Conservation (phyloP, 1,140 invertebrate species). For the Globodera rostochiensis region DNA sequence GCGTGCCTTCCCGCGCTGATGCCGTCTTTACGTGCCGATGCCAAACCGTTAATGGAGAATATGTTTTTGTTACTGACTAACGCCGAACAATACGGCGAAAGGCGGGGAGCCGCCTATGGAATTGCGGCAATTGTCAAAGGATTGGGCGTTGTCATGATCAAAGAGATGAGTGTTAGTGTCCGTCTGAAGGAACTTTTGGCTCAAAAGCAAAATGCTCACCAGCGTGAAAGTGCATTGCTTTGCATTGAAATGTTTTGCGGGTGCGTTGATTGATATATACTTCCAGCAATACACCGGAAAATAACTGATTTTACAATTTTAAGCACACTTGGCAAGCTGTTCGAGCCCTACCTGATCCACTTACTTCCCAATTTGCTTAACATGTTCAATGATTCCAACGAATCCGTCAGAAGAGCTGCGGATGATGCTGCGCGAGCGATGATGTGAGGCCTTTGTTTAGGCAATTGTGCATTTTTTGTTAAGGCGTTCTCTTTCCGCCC, state of each 20-base stretch:
- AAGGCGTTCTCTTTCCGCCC: conserved; percentile 77
- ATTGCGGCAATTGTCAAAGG: conserved; percentile 87
- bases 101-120: conserved; percentile 86
- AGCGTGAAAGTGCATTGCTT: conserved; percentile 91
- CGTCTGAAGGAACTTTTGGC: conserved; percentile 80
- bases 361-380: conserved; percentile 89
- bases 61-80: conserved; percentile 84
- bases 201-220: conserved; percentile 91
- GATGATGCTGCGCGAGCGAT: conserved; percentile 91
- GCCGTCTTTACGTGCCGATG: conserved; percentile 85
- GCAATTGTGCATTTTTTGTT: too few species aligned
- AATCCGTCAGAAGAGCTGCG: conserved; percentile 77
- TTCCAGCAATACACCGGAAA: neutral
- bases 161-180: conserved; percentile 36
- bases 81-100: conserved; percentile 93
- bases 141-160: conserved; percentile 82
- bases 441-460: conserved; percentile 74
- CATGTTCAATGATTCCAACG: conserved; percentile 91
- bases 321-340: conserved; percentile 74
- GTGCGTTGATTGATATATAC: conserved; percentile 6
- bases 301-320: conserved; percentile 33
- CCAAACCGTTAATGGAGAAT: conserved; percentile 82
- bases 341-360: conserved; percentile 97
- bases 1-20: conserved; percentile 92
- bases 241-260: conserved; percentile 94